A percentile compares a stretch with the other conserved stretches of the same genome.
phyloP scores from a whole-genome alignment of 2,888 invertebrate species.

The Lydus trimaculatus region DNA sequence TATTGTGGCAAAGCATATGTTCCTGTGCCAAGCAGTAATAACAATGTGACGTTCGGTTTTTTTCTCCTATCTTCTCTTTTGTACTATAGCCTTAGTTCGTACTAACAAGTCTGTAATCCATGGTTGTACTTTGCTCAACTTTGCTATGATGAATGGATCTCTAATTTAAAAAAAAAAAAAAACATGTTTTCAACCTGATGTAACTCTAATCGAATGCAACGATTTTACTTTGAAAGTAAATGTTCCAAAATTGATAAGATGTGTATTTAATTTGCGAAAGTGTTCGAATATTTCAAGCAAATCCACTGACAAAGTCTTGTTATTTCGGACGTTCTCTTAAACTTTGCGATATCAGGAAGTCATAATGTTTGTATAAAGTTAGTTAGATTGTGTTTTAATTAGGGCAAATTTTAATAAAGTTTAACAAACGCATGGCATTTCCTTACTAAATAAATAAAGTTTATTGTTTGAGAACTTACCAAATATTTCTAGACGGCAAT shows the following conservation, averaged over 20 bases:
- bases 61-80: no score
- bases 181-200: no score
- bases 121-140: no score
- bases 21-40: no score
- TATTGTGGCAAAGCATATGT: no score
- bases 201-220: conserved; percentile 47
- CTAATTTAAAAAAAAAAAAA: no score
- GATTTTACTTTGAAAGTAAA: no score
- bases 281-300: conserved; percentile 53
- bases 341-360: conserved; percentile 44
- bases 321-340: conserved; percentile 30
- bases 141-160: no score
- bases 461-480: conserved; percentile 67
- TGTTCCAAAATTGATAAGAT: no score
- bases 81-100: no score
- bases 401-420: conserved; percentile 32
- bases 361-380: conserved; percentile 47
- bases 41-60: no score
- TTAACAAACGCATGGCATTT: background rate
- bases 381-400: conserved; percentile 49
- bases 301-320: conserved; percentile 34
- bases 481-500: conserved; percentile 86
- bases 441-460: background rate
- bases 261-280: conserved; percentile 50
- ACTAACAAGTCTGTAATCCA: no score